Evolutionary conservation across 2,113 vertebrate species (phyloP).

Genomic region (Saccopteryx leptura): DNA sequence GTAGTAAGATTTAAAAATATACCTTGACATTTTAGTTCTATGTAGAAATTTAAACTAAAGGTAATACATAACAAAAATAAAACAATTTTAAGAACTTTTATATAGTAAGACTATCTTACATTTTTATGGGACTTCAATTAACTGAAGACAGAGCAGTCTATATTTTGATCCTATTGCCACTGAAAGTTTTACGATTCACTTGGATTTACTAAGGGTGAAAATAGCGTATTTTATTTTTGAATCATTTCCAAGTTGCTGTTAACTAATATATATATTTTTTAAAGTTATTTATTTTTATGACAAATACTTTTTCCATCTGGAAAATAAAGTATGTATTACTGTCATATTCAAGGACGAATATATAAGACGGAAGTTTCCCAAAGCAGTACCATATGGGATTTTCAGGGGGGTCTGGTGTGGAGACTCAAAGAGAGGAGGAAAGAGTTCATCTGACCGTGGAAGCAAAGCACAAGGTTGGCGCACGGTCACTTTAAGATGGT

Average conservation of each 20-base stretch:
- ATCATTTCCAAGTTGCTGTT: constrained; percentile 82
- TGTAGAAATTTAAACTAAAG: constrained; percentile 65
- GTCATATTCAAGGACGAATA: constrained; percentile 81
- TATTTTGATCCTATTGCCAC: constrained; percentile 76
- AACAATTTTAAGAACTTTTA: constrained; percentile 75
- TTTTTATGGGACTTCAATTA: constrained; percentile 76
- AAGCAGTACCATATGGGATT: constrained; percentile 69
- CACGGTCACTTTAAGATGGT: background rate
- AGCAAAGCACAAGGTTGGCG: background rate
- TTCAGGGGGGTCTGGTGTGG: constrained; percentile 58
- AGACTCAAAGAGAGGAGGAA: background rate
- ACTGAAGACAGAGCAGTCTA: constrained; percentile 46
- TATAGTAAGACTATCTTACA: constrained; percentile 68
- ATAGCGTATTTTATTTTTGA: constrained; percentile 72
- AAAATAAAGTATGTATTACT: constrained; percentile 75
- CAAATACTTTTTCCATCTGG: constrained; percentile 74
- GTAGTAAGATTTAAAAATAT: constrained; percentile 55
- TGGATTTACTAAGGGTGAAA: constrained; percentile 82
- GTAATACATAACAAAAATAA: constrained; percentile 26
- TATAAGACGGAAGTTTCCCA: constrained; percentile 70
- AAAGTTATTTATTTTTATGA: constrained; percentile 69
- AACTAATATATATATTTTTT: constrained; percentile 67
- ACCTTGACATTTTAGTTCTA: constrained; percentile 31
- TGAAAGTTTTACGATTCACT: constrained; percentile 80
- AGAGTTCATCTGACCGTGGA: background rate